Evolutionary conservation across 2,888 invertebrate genomes (phyloP).

Genomic region (Philhelius pedissequus): DNA sequence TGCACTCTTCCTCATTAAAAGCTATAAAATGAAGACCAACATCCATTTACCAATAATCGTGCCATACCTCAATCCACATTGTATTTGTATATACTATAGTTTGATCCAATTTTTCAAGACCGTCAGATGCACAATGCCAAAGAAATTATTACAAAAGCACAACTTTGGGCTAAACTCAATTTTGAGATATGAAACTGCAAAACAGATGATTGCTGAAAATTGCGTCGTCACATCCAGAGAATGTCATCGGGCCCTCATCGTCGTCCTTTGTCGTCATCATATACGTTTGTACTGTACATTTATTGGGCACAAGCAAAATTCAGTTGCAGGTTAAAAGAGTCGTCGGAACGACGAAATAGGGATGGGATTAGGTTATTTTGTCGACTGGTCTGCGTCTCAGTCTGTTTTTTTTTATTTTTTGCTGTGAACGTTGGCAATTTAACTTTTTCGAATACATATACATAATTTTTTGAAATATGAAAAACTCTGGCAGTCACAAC

Average conservation of each 20-base stretch:
- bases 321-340: neutral
- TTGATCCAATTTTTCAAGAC: neutral
- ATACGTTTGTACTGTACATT: too few relatives aligned
- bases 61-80: neutral
- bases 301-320: neutral
- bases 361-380: neutral
- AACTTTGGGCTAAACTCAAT: slow-evolving; percentile 55
- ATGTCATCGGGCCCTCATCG: slow-evolving; percentile 1
- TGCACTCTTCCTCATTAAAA: slow-evolving; percentile 26
- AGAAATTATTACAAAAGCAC: slow-evolving; percentile 36
- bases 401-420: neutral
- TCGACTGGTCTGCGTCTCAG: neutral
- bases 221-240: slow-evolving; percentile 56
- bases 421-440: slow-evolving; percentile 39
- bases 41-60: neutral
- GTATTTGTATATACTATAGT: neutral
- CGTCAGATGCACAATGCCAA: slow-evolving; percentile 47
- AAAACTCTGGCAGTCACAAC: slow-evolving; percentile 29
- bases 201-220: slow-evolving; percentile 57
- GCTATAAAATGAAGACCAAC: slow-evolving; percentile 1
- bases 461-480: neutral
- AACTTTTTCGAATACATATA: slow-evolving; percentile 38
- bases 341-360: neutral
- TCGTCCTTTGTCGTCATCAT: neutral
- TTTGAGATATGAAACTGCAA: slow-evolving; percentile 54